Conservation (phyloP, 1,140 invertebrate species). For the Lepidotrigona ventralis region DNA sequence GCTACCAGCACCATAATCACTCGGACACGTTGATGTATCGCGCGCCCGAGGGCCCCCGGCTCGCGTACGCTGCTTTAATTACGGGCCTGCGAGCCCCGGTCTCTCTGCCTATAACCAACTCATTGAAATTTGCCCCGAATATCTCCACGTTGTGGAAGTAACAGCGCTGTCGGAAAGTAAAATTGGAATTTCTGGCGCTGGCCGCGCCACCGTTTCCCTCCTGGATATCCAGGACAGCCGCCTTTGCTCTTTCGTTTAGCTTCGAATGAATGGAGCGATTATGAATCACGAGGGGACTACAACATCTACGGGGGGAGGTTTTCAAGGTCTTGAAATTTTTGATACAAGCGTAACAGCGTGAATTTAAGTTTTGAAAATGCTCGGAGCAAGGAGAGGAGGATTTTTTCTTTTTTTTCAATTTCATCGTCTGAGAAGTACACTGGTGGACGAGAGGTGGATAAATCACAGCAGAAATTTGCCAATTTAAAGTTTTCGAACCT, state of each 20-base stretch:
- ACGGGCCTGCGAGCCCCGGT: slow-evolving; percentile 44
- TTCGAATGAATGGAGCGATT: neutral
- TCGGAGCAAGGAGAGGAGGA: too few relatives aligned
- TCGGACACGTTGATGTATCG: slow-evolving; percentile 65
- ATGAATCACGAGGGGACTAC: neutral
- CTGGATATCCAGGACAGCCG: neutral
- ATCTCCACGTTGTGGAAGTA: neutral
- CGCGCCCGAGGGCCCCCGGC: slow-evolving; percentile 16
- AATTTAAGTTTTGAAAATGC: too few relatives aligned
- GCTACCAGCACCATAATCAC: slow-evolving; percentile 67
- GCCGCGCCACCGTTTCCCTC: neutral
- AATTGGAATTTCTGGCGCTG: slow-evolving; percentile 12
- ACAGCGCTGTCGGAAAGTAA: slow-evolving; percentile 17
- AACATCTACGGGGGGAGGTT: too few relatives aligned
- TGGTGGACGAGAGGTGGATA: too few relatives aligned
- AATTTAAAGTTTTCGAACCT: too few relatives aligned
- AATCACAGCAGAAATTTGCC: too few relatives aligned
- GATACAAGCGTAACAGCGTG: too few relatives aligned
- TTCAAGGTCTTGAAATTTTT: neutral
- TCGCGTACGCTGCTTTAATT: slow-evolving; percentile 61
- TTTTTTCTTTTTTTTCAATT: too few relatives aligned
- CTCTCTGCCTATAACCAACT: slow-evolving; percentile 41
- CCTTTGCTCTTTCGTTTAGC: neutral
- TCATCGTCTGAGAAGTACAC: too few relatives aligned
- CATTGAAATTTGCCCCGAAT: slow-evolving; percentile 61